A percentile compares a stretch with the other conserved stretches of the same genome.
Evolutionary conservation across 1,140 invertebrate species (phyloP).

Genomic region (Drosophila gunungcola): DNA sequence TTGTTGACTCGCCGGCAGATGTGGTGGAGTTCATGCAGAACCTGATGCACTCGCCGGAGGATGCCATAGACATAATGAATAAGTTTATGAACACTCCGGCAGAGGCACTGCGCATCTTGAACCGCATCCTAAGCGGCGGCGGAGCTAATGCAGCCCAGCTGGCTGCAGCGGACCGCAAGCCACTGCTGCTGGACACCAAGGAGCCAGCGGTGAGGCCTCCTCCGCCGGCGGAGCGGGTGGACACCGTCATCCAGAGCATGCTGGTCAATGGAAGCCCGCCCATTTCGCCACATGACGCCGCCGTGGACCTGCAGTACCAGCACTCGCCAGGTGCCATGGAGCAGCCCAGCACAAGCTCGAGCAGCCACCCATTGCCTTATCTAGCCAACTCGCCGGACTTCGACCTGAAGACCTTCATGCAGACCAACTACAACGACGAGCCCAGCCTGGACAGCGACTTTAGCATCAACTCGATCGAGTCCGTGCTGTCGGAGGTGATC

Average conservation of each 20-base stretch:
- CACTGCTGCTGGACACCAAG: conserved; percentile 20
- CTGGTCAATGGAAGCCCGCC: conserved; percentile 45
- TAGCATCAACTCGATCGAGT: conserved; percentile 89
- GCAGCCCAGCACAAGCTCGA: conserved; percentile 65
- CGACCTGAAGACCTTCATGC: conserved; percentile 66
- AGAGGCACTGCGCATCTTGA: conserved; percentile 78
- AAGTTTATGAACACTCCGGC: conserved; percentile 84
- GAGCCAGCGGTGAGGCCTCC: conserved; percentile 13
- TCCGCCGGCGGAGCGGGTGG: conserved; percentile 38
- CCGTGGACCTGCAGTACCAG: conserved; percentile 67
- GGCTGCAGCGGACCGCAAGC: conserved; percentile 33
- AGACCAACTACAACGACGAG: conserved; percentile 58
- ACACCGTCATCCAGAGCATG: conserved; percentile 72
- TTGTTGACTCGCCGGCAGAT: conserved; percentile 82
- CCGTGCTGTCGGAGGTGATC: conserved; percentile 92
- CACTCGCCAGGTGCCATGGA: conserved; percentile 59
- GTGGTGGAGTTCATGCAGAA: conserved; percentile 83
- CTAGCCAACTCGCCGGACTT: conserved; percentile 66
- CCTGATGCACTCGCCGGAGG: conserved; percentile 81
- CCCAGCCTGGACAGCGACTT: conserved; percentile 56
- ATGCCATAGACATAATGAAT: conserved; percentile 83
- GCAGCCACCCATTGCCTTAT: conserved; percentile 50
- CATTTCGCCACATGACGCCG: conserved; percentile 34
- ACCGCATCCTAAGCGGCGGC: conserved; percentile 77
- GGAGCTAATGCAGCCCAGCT: conserved; percentile 46